phyloP scores from a whole-genome alignment of 2,888 invertebrate species.

The Ashinkailepas kermadecensis region DNA sequence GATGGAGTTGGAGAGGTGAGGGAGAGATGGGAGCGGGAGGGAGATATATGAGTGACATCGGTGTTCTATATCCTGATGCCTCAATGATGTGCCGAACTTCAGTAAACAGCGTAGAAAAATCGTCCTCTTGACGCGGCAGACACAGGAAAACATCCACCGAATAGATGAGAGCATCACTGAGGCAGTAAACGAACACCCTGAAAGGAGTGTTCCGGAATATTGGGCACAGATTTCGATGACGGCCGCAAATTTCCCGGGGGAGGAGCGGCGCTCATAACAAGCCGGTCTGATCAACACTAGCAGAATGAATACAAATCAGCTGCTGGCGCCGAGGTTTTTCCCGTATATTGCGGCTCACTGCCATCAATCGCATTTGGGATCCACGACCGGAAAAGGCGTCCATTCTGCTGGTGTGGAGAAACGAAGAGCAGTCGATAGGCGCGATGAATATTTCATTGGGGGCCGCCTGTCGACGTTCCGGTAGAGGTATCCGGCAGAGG shows the following conservation, averaged over 20 bases:
- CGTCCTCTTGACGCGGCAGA: too few relatives aligned
- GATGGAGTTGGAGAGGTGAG: not conserved
- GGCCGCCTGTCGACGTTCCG: not conserved
- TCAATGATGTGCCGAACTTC: not conserved
- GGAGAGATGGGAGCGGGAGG: not conserved
- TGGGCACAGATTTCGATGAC: not conserved
- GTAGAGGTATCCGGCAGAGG: too few relatives aligned
- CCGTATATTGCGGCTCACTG: not conserved
- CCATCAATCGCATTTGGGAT: not conserved
- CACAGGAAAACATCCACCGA: too few relatives aligned
- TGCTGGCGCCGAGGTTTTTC: not conserved
- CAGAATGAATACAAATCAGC: slow-evolving; percentile 6
- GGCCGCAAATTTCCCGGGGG: not conserved
- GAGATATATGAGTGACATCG: not conserved
- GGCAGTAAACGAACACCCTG: not conserved
- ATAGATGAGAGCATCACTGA: too few relatives aligned
- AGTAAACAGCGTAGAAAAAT: not conserved
- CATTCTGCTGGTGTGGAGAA: not conserved
- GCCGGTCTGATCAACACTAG: not conserved
- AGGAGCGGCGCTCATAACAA: not conserved
- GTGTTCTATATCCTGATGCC: not conserved
- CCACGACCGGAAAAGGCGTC: not conserved
- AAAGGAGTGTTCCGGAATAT: not conserved
- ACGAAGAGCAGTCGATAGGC: not conserved
- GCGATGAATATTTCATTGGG: not conserved